Evolutionary conservation across 2,888 invertebrate genomes (phyloP).

Genomic region (Oxycera nigricornis): DNA sequence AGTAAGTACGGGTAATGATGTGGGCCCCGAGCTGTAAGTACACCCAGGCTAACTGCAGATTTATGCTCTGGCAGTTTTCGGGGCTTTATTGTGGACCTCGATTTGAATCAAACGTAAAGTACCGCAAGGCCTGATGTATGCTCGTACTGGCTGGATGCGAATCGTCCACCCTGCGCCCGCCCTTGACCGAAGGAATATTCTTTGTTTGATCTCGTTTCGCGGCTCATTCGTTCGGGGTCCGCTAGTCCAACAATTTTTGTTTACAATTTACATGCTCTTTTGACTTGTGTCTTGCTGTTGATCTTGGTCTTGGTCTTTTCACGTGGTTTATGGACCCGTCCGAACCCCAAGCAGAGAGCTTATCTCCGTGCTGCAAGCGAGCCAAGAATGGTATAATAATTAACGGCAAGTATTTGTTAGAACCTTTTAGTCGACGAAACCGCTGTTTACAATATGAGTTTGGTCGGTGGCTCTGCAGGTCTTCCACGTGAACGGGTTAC

Average conservation of each 20-base stretch:
- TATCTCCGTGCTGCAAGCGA: neutral
- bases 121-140: conserved; percentile 13
- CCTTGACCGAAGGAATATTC: conserved; percentile 3
- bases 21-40: neutral
- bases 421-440: neutral
- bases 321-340: neutral
- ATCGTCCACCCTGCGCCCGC: neutral
- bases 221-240: conserved; percentile 15
- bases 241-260: conserved; percentile 11
- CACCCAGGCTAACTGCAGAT: conserved; percentile 27
- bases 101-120: conserved; percentile 23
- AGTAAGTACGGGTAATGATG: neutral
- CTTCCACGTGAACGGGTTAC: neutral
- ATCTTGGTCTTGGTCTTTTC: neutral
- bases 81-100: conserved; percentile 21
- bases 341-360: neutral
- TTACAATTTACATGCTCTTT: conserved; percentile 29
- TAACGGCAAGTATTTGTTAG: conserved; percentile 31
- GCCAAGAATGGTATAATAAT: conserved; percentile 23
- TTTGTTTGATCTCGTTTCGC: conserved; percentile 24
- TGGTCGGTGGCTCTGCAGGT: neutral
- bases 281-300: conserved; percentile 11
- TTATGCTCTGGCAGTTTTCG: conserved; percentile 25
- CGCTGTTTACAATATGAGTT: neutral
- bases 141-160: neutral